Conservation (phyloP, 2,888 invertebrate species). For the Coecobrya sp. region DNA sequence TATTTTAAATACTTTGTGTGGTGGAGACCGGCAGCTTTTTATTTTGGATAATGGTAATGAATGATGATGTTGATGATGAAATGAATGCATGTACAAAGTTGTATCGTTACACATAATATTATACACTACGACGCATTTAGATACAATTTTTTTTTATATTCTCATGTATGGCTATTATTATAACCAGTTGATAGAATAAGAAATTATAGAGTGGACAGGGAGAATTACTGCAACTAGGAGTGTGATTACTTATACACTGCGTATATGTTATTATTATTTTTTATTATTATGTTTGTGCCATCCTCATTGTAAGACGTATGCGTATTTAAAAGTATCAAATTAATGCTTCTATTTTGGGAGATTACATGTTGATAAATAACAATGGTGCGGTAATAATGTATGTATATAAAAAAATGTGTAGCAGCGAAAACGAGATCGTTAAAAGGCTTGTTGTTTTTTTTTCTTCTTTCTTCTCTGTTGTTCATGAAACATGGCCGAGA, state of each 20-base stretch:
- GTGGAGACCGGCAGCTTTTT: constrained; percentile 10
- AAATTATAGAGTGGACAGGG: too few relatives aligned
- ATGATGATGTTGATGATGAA: background rate
- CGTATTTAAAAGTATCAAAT: background rate
- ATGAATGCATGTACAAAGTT: background rate
- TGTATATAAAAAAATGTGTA: background rate
- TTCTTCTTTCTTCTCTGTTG: too few relatives aligned
- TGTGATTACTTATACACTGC: too few relatives aligned
- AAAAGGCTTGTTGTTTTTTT: background rate
- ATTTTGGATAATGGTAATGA: background rate
- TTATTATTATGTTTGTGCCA: background rate
- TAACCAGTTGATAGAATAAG: too few relatives aligned
- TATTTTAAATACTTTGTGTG: constrained; percentile 2
- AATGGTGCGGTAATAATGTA: background rate
- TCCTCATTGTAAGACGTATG: background rate
- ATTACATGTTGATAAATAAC: background rate
- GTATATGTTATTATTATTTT: too few relatives aligned
- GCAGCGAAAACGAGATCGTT: background rate
- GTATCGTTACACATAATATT: background rate
- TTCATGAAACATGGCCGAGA: background rate
- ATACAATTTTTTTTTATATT: background rate
- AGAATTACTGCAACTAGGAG: too few relatives aligned
- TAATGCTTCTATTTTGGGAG: background rate
- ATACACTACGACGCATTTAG: background rate
- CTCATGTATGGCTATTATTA: too few relatives aligned